A percentile compares a stretch with the other conserved stretches of the same genome.
Conservation (phyloP, 2,113 vertebrate genomes). For the Neodontobutis hainanensis region DNA sequence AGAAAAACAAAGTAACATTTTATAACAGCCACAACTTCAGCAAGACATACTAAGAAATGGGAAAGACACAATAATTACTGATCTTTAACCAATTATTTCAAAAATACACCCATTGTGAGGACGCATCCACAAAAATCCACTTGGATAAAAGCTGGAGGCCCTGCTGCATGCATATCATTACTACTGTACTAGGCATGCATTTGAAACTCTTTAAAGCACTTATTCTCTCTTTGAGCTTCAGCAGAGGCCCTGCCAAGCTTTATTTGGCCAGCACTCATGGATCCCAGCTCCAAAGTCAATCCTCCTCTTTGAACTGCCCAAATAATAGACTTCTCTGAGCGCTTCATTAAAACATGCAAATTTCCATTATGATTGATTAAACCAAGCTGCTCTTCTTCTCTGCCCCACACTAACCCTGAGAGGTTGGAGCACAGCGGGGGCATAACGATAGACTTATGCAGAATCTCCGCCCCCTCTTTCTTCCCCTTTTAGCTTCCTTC, state of each 20-base stretch:
- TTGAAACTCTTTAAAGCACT: conserved; percentile 33
- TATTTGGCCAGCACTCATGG: conserved; percentile 39
- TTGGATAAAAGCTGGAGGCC: conserved; percentile 10
- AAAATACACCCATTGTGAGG: neutral
- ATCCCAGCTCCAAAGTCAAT: conserved; percentile 51
- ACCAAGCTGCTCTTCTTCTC: conserved; percentile 53
- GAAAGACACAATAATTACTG: neutral
- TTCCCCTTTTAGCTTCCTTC: conserved; percentile 2
- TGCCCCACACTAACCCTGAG: conserved; percentile 47
- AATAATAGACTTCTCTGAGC: conserved; percentile 63
- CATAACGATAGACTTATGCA: conserved; percentile 50
- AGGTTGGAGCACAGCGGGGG: conserved; percentile 50
- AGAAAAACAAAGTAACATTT: conserved; percentile 12
- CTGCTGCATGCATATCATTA: conserved; percentile 17
- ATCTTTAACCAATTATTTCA: neutral
- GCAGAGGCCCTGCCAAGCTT: conserved; percentile 30
- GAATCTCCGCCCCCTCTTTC: conserved; percentile 41
- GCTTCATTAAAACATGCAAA: conserved; percentile 76
- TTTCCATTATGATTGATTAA: conserved; percentile 79
- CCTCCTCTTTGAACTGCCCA: conserved; percentile 61
- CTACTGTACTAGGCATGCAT: conserved; percentile 24
- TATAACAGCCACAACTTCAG: conserved; percentile 24
- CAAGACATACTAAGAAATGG: neutral
- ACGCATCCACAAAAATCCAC: neutral
- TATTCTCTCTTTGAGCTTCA: conserved; percentile 35